Conservation (phyloP, 1,140 invertebrate genomes). For the Cydia fagiglandana region DNA sequence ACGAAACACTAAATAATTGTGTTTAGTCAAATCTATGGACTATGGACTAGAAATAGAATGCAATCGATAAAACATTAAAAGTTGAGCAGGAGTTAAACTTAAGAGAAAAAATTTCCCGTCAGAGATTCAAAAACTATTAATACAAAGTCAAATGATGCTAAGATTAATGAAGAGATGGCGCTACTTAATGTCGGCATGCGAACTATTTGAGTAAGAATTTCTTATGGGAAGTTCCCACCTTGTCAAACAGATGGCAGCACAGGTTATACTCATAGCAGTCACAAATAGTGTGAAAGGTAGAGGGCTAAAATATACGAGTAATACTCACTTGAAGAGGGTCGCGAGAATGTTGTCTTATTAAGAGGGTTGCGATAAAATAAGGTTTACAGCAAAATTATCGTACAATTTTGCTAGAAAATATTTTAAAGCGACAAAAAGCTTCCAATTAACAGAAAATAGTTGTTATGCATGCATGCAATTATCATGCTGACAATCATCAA, state of each 20-base stretch:
- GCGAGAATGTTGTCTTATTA: too few relatives aligned
- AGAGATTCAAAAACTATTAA: too few relatives aligned
- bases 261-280: background rate
- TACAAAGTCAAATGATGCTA: too few relatives aligned
- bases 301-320: too few relatives aligned
- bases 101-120: too few relatives aligned
- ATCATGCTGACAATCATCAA: background rate
- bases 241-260: background rate
- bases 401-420: background rate
- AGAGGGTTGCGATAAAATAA: background rate
- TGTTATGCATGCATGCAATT: background rate
- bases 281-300: background rate
- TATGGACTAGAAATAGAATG: too few relatives aligned
- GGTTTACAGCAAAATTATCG: background rate
- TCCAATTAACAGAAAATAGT: background rate
- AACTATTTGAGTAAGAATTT: background rate
- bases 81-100: too few relatives aligned
- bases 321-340: background rate
- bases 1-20: too few relatives aligned
- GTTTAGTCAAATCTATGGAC: too few relatives aligned
- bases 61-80: too few relatives aligned
- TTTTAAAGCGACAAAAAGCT: background rate
- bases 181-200: background rate
- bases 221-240: background rate
- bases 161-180: too few relatives aligned